Evolutionary conservation across 2,797 vertebrate species (phyloP).

Genomic region (Ceyx erithaca): DNA sequence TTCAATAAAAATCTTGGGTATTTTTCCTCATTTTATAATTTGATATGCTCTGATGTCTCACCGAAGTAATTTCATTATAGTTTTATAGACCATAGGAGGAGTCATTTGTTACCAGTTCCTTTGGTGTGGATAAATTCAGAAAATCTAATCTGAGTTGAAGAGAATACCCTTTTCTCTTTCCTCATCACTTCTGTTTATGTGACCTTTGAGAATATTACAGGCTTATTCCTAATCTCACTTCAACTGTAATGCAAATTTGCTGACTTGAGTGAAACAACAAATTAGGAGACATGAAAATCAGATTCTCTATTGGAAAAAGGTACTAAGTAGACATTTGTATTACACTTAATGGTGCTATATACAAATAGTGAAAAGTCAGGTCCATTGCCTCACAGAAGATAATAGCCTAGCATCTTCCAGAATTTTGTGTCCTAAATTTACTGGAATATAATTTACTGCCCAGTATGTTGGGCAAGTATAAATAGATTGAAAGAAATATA

Average conservation of each 20-base stretch:
- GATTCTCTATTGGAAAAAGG: background rate
- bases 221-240: background rate
- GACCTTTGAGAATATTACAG: background rate
- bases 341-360: background rate
- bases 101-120: background rate
- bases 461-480: background rate
- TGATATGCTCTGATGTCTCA: background rate
- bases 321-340: background rate
- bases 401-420: accelerated
- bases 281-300: background rate
- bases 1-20: background rate
- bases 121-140: background rate
- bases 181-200: background rate
- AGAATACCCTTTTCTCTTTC: background rate
- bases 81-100: background rate
- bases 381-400: background rate
- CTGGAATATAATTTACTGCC: background rate
- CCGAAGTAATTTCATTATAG: background rate
- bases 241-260: background rate
- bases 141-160: background rate
- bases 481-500: background rate
- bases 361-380: background rate
- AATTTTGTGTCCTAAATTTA: background rate
- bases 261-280: background rate
- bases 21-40: background rate